phyloP scores from a whole-genome alignment of 2,797 vertebrate species.

The Tarsius wallacei region DNA sequence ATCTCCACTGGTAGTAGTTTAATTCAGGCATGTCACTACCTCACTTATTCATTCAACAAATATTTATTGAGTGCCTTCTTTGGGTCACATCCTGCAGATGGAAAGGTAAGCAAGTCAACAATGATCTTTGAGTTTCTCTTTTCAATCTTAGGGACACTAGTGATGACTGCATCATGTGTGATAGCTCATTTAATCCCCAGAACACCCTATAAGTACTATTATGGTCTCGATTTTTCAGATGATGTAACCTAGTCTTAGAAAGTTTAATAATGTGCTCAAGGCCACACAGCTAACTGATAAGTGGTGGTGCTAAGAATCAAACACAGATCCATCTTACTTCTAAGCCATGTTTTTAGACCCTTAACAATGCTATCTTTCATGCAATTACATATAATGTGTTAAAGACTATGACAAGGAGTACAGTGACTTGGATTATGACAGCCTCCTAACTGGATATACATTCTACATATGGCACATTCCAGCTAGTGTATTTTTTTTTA shows the following conservation, averaged over 20 bases:
- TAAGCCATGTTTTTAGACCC: constrained; percentile 48
- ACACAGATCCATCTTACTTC: constrained; percentile 11
- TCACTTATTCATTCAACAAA: neutral
- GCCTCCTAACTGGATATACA: constrained; percentile 16
- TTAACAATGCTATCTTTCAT: constrained; percentile 2
- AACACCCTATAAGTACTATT: neutral
- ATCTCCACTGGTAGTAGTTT: neutral
- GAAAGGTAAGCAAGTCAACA: neutral
- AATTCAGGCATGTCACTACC: neutral
- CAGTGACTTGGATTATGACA: neutral
- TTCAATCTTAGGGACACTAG: neutral
- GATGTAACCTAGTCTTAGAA: constrained; percentile 45
- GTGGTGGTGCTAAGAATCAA: constrained; percentile 29
- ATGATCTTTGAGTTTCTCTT: neutral
- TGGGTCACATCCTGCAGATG: neutral
- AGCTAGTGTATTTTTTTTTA: constrained; percentile 31
- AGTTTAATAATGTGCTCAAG: constrained; percentile 64
- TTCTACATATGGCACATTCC: neutral
- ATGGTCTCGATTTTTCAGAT: constrained; percentile 9
- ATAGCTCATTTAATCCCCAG: neutral
- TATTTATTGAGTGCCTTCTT: neutral
- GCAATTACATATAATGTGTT: neutral
- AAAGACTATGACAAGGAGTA: neutral
- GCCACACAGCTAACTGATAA: constrained; percentile 1
- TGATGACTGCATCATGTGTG: neutral